Base-by-base conservation (phyloP, 2,888 invertebrate species). In the Drosophila limbata region DNA sequence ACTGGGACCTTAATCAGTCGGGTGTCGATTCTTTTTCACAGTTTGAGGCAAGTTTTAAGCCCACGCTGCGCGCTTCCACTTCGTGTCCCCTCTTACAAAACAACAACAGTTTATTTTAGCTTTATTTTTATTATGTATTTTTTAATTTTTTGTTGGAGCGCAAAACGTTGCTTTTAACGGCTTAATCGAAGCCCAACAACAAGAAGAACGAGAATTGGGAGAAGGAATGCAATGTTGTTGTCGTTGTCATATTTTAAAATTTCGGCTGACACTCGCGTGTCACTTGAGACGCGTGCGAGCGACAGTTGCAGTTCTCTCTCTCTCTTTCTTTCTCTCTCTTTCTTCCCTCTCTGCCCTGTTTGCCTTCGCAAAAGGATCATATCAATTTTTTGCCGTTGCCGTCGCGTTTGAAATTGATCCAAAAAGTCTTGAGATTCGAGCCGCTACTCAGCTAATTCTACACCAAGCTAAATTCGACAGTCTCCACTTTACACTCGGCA, bases 271-370 rank as follows among this genome's bases (percentile, higher is more conserved):
- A 81, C 78, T 81, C 89, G 89, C 91, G 90, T 89, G 91, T 91
- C 91, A 91, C 82, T 82, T 91, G 91, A 91, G 91, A 91, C 91
- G 91, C 91, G 91, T 91, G 91, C 91, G 91, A 91, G 88, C 85
- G 80, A 89, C 88, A 90, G 81, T 86, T 86, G 86, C 13, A 35
- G 17, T 40, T 10, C 25, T 19, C 31, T 15, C 52, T 17, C 35
- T 55, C 21, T 1, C 42, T n/a, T n/a, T 33, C 25, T 57, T 35
- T 33, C 5, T 1, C 3, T 21, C 21, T 3, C 21, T 21, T 21
- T 3, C 21, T 3, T 21, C 21, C 3, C 25, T 3, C 25, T 25
- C 5, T n/a, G n/a, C n/a, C n/a, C n/a, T n/a, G n/a, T 21, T 19
- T 8, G 28, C 28, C 28, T 11, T 10, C 8, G 35, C 35, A 25